Base-by-base conservation (phyloP, 2,888 invertebrate genomes). In the Pogonocherus hispidulus region DNA sequence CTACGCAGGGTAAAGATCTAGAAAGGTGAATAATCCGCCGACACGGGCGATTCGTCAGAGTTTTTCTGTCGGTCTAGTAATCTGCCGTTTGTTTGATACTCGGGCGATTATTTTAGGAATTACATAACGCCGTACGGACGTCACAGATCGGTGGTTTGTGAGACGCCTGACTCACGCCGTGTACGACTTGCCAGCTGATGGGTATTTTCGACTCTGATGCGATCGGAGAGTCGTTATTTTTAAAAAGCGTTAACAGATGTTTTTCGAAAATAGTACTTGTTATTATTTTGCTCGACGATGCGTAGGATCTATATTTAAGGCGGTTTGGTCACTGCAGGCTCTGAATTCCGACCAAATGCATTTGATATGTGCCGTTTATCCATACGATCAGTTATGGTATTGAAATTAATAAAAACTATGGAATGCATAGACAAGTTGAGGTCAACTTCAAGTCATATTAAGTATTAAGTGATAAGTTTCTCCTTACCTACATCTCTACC, bases 241-340 rank as follows among this genome's bases (percentile, higher is more conserved):
- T 81, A 80, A 81, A 79, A 76, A 77, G 65, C 76, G 80, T 76
- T 81, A 82, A 83, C 83, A 83, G 82, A 82, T 82, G 82, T 82
- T 80, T 65, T 71, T 74, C 72, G 51, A 75, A 74, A 74, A 76
- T 76, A 76, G 73, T 70, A 67, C 66, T 71, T 78, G 74, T 76
- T 78, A 67, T 76, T 78, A 67, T 68, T 66, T 63, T 55, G 52
- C 27, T 52, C 56, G 56, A 51, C 47, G 56, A 63, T 69, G 66
- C 73, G 71, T 69, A 67, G 71, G 63, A 66, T 60, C 69, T 73
- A 69, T 66, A 66, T 71, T 68, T 64, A 62, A 32, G 37, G n/a
- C 66, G 66, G 68, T 75, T 73, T 72, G 71, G 72, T 62, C 62
- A 62, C 62, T 51, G 35, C 23, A 37, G n/a, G 51, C 35, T 49